Percentiles rank a stretch among this genome's conserved stretches.
Conservation (phyloP, 2,797 vertebrate genomes). For the Amblyraja radiata region DNA sequence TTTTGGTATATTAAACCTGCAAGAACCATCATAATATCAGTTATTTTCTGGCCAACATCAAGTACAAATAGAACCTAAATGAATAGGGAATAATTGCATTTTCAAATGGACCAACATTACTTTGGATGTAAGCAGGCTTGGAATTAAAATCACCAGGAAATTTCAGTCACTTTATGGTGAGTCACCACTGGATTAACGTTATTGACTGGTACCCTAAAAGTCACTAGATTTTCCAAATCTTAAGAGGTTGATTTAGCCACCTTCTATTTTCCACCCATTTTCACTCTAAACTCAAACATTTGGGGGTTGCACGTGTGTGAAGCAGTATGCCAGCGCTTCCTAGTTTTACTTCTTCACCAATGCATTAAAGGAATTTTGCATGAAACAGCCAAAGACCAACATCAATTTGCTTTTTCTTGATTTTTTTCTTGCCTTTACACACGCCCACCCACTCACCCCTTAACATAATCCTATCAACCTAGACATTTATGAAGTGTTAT, state of each 20-base stretch:
- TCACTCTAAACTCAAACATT: neutral
- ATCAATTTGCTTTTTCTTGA: neutral
- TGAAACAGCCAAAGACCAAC: neutral
- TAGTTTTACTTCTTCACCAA: neutral
- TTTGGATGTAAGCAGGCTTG: neutral
- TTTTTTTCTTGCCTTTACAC: neutral
- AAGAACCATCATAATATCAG: neutral
- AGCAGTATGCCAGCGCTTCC: neutral
- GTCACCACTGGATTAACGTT: too few species aligned
- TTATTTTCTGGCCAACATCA: neutral
- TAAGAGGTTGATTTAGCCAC: too few species aligned
- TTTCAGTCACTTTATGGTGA: neutral
- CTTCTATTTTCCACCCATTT: neutral
- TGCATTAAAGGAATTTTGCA: neutral
- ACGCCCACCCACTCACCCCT: neutral
- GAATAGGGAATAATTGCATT: neutral
- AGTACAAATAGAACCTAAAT: neutral
- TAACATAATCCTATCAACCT: neutral
- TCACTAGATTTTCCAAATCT: neutral
- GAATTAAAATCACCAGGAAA: neutral
- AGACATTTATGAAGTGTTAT: neutral
- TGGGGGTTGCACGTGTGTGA: neutral
- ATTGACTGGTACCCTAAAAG: neutral
- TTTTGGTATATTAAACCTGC: neutral
- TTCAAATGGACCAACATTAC: neutral